phyloP scores from a whole-genome alignment of 2,113 vertebrate species.

The Lucifuga dentata region DNA sequence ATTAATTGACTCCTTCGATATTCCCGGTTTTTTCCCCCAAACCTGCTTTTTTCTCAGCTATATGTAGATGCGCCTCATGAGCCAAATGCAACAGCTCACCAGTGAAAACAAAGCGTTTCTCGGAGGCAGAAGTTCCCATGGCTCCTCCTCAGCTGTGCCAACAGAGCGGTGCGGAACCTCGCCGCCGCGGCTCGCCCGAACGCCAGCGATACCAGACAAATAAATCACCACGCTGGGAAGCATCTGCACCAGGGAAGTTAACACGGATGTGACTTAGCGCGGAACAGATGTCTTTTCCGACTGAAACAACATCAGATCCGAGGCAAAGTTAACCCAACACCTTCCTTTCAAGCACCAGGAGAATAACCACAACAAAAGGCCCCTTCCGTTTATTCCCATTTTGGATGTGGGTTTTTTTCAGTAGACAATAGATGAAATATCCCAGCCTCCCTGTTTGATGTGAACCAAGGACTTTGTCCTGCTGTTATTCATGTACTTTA shows the following conservation, averaged over 20 bases:
- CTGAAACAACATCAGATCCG: slow-evolving; percentile 60
- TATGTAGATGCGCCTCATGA: not conserved
- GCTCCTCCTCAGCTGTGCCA: slow-evolving; percentile 61
- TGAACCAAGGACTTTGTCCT: slow-evolving; percentile 8
- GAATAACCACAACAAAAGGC: slow-evolving; percentile 72
- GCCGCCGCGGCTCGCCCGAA: slow-evolving; percentile 8
- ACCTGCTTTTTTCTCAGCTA: not conserved
- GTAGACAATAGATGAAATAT: slow-evolving; percentile 70
- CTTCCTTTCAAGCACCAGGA: slow-evolving; percentile 70
- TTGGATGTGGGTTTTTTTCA: slow-evolving; percentile 48
- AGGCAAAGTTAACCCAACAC: slow-evolving; percentile 51
- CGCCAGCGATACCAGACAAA: slow-evolving; percentile 35
- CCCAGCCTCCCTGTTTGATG: slow-evolving; percentile 60
- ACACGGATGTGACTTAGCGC: slow-evolving; percentile 51
- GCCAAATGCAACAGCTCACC: slow-evolving; percentile 44
- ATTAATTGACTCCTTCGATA: slow-evolving; percentile 16
- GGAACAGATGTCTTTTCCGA: slow-evolving; percentile 69
- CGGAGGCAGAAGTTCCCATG: slow-evolving; percentile 14
- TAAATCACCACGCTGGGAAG: slow-evolving; percentile 60
- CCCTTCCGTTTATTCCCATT: slow-evolving; percentile 49
- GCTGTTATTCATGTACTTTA: slow-evolving; percentile 25
- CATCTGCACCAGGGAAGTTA: slow-evolving; percentile 66
- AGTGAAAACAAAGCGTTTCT: slow-evolving; percentile 44
- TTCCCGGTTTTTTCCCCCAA: slow-evolving; percentile 2
- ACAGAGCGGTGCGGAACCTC: slow-evolving; percentile 32